A percentile compares a stretch with the other conserved stretches of the same genome.
phyloP scores from a whole-genome alignment of 2,888 invertebrate genomes.

The Branchellion lobata region DNA sequence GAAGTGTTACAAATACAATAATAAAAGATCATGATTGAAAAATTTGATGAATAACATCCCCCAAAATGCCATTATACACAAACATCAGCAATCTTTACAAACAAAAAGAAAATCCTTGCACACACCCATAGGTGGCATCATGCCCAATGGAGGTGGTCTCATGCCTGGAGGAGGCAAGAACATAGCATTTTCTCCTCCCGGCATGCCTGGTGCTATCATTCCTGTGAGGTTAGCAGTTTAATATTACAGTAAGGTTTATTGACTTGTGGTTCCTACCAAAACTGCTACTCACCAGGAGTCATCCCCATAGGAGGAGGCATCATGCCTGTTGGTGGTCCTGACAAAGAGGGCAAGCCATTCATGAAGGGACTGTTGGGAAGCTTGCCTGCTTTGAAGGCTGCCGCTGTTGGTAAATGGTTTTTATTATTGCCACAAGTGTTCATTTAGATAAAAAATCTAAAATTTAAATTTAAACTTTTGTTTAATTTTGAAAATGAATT shows the following conservation, averaged over 20 bases:
- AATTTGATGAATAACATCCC: not conserved
- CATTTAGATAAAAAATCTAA: too few relatives aligned
- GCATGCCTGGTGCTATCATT: not conserved
- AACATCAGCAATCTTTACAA: not conserved
- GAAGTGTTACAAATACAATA: not conserved
- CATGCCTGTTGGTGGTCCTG: constrained; percentile 52
- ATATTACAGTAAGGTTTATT: too few relatives aligned
- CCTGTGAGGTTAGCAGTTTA: too few relatives aligned
- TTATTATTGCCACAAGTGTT: too few relatives aligned
- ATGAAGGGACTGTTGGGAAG: constrained; percentile 84
- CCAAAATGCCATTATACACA: not conserved
- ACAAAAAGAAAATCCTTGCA: not conserved
- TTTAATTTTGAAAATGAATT: constrained; percentile 13
- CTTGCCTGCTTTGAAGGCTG: constrained; percentile 94
- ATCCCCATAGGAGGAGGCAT: constrained; percentile 57
- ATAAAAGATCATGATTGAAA: not conserved
- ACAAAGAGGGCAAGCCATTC: constrained; percentile 56
- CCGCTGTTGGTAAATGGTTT: constrained; percentile 67
- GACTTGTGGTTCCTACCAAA: too few relatives aligned
- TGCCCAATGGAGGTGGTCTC: constrained; percentile 10
- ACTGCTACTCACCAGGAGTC: constrained; percentile 19
- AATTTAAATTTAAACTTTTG: constrained; percentile 7
- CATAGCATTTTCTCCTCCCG: not conserved
- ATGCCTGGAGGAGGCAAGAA: constrained; percentile 14
- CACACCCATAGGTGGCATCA: constrained; percentile 11